Base-by-base conservation (phyloP, 2,113 vertebrate species). In the Jacana jacana region DNA sequence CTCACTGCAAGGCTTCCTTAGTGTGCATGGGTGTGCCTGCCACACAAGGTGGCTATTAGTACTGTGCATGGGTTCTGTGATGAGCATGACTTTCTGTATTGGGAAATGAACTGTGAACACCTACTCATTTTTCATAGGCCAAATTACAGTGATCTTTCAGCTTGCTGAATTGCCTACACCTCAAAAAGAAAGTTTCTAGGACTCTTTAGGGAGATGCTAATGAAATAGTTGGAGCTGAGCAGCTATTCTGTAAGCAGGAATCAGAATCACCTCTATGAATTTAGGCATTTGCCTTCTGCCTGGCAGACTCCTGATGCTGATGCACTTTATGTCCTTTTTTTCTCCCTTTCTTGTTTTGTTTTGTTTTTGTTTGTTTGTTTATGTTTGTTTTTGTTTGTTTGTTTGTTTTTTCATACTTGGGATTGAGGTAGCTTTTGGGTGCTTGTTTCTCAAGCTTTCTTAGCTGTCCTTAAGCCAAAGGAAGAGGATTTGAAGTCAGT, bases 21-120 rank as follows among this genome's bases (percentile, higher is more conserved):
- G 8, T 17, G 94, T 66, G 81, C 78, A 65, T 77, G 95, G 96
- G 93, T 95, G 94, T 95, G 94, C 84, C 95, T 80, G 87, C 84
- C 57, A n/a, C 89, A 87, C 91, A 82, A 89, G 84, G 83, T 1
- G 27, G 89, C 84, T 87, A 48, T 95, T 92, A 89, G 84, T 87
- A 82, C 78, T 72, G 37, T 58, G 81, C 78, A 35, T 77, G 91
- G 78, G 70, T 94, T 93, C 78, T 96, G 91, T 88, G 94, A 94
- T 94, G 95, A 96, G 87, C 85, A 58, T 54, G 93, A 80, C 95
- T 96, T 87, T 96, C 78, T 89, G 93, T 93, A 23, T 94, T 97
- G 96, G 96, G 94, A 96, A 97, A 97, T 96, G 96, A 96, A 91
- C 94, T 96, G 89, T 82, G 95, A 94, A 93, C 96, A 91, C 94